These are phyloP conservation scores for Amorpha juglandis DNA, from an alignment of 2,888 invertebrate species.

Conservation along the genomic window DNA sequence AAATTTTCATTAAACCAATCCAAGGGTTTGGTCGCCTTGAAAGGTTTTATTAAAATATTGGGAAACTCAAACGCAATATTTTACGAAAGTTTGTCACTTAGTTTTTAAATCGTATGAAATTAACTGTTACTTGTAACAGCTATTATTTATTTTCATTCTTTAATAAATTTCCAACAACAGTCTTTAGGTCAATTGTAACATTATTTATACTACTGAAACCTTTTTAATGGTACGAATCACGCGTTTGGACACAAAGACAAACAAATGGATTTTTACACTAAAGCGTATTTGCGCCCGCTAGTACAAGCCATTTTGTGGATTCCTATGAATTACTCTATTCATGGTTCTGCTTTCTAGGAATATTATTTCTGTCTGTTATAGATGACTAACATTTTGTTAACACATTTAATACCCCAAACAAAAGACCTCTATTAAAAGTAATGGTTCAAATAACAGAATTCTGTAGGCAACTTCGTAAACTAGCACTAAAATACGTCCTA, in stretches of 20 bases:
- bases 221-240: conserved; percentile 9
- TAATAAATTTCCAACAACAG: background rate
- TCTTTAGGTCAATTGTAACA: background rate
- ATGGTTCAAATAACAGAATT: background rate
- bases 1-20: conserved; percentile 1
- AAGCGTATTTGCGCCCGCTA: background rate
- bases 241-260: conserved; percentile 9
- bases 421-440: background rate
- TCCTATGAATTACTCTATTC: background rate
- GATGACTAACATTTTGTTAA: background rate
- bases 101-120: background rate
- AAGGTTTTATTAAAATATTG: background rate
- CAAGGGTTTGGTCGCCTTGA: background rate
- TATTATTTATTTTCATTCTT: background rate
- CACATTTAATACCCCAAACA: background rate
- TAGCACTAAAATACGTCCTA: too few relatives aligned
- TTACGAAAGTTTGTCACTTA: background rate
- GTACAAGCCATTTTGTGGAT: background rate
- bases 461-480: too few relatives aligned
- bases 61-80: background rate
- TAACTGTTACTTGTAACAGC: background rate
- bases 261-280: conserved; percentile 11
- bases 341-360: background rate
- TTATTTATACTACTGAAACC: conserved; percentile 31
- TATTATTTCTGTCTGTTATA: background rate